Base-by-base conservation (phyloP, 2,797 vertebrate genomes). In the Ctenopoma multispine region DNA sequence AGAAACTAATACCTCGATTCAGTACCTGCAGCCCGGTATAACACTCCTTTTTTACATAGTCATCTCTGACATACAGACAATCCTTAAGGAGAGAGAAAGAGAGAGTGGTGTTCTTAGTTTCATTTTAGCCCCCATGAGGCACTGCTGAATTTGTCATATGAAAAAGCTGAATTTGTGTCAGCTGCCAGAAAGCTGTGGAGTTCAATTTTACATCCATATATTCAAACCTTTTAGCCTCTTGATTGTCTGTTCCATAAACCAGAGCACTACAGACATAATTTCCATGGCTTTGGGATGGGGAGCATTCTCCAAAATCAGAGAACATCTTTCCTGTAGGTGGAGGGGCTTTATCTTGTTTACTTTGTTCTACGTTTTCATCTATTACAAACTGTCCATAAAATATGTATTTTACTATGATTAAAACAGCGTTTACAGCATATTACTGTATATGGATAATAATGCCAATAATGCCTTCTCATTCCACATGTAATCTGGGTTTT, bases 111-210 rank as follows among this genome's bases (percentile, higher is more conserved):
- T n/a, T n/a, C 77, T 77, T 74, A 89, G 86, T 87, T 93, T 92
- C 90, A 92, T 92, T 93, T 93, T 85, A 85, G 85, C 75, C 79
- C 87, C 80, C 83, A 77, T 65, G 84, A 91, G 90, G 85, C 84
- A 69, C 69, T 70, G 84, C 87, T 89, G 85, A 91, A 87, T 90
- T 92, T 90, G 90, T 90, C 87, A 88, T 81, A 81, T 72, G 51
- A 80, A 89, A 75, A 67, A 81, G 63, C 73, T 61, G 79, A 83
- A 64, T 82, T 81, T 86, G 72, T 92, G 76, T 89, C 88, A 90
- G 79, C 71, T 89, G 81, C 69, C 65, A 76, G 67, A 79, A 80
- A 79, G 75, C 80, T 79, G 75, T 66, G 27, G 73, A 79, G 85
- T 68, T 82, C 60, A 64, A 68, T 83, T 85, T 86, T 77, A 69